Conservation (phyloP, 2,113 vertebrate species). For the Xiphophorus couchianus region DNA sequence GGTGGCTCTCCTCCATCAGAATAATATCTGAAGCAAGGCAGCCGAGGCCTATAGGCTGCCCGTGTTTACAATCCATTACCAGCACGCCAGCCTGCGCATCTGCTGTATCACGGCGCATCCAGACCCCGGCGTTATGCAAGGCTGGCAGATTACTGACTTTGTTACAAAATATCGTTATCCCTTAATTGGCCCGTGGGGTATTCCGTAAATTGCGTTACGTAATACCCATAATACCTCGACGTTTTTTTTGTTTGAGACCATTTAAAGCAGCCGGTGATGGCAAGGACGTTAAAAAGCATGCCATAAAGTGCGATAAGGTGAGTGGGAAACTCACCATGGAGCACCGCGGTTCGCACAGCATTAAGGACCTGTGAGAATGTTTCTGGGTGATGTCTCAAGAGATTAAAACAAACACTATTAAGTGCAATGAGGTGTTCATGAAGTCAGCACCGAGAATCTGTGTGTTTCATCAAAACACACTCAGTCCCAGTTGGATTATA, state of each 20-base stretch:
- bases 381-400: slow-evolving; percentile 43
- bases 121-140: slow-evolving; percentile 63
- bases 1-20: slow-evolving; percentile 78
- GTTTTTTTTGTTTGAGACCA: slow-evolving; percentile 32
- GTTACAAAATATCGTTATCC: slow-evolving; percentile 56
- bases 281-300: slow-evolving; percentile 29
- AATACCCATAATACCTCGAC: slow-evolving; percentile 48
- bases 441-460: slow-evolving; percentile 53
- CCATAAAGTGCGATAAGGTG: slow-evolving; percentile 67
- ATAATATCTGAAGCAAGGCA: slow-evolving; percentile 53
- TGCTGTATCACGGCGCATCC: slow-evolving; percentile 34
- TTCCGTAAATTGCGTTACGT: slow-evolving; percentile 71
- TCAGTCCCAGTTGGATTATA: slow-evolving; percentile 22
- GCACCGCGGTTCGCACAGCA: slow-evolving; percentile 13
- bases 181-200: slow-evolving; percentile 61
- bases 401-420: slow-evolving; percentile 67
- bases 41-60: slow-evolving; percentile 66
- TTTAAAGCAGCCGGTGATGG: slow-evolving; percentile 34
- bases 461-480: slow-evolving; percentile 36
- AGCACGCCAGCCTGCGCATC: slow-evolving; percentile 54
- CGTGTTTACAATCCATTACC: slow-evolving; percentile 62
- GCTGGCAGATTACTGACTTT: slow-evolving; percentile 39
- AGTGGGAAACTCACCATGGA: slow-evolving; percentile 30
- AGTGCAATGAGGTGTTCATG: slow-evolving; percentile 56
- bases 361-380: slow-evolving; percentile 45